A percentile compares a stretch with the other conserved stretches of the same genome.
Evolutionary conservation across 2,797 vertebrate species (phyloP).

Genomic region (Chloroceryle amazona): DNA sequence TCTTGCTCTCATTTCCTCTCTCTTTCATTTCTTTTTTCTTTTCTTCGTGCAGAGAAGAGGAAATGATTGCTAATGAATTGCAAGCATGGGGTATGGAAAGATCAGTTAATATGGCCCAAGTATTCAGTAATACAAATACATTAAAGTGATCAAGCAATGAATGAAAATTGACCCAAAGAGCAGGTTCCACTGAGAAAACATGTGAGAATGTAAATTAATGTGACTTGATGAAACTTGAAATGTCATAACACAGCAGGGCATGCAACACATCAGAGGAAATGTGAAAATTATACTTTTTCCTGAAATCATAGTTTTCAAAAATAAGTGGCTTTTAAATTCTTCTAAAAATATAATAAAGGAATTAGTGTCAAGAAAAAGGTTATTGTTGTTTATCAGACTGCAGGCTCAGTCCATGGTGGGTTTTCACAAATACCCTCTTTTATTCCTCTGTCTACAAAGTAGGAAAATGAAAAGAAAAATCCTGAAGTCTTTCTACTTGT

Average conservation of each 20-base stretch:
- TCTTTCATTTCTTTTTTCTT: slow-evolving; percentile 17
- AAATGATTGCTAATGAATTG: slow-evolving; percentile 67
- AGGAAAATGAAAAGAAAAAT: slow-evolving; percentile 4
- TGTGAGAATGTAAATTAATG: slow-evolving; percentile 51
- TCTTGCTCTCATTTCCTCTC: slow-evolving; percentile 25
- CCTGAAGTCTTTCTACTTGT: not conserved
- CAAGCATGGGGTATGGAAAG: slow-evolving; percentile 51
- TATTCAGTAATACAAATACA: slow-evolving; percentile 32
- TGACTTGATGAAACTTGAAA: slow-evolving; percentile 65
- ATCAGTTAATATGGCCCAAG: slow-evolving; percentile 41
- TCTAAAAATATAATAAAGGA: slow-evolving; percentile 73
- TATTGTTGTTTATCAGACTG: slow-evolving; percentile 69
- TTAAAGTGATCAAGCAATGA: slow-evolving; percentile 58
- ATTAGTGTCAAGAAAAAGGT: slow-evolving; percentile 70
- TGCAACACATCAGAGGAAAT: slow-evolving; percentile 71
- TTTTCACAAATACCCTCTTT: slow-evolving; percentile 48
- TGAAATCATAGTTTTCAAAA: slow-evolving; percentile 54
- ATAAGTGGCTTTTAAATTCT: slow-evolving; percentile 73
- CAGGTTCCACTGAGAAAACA: slow-evolving; percentile 66
- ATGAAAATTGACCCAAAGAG: slow-evolving; percentile 61
- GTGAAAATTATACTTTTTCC: slow-evolving; percentile 78
- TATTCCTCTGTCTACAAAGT: not conserved
- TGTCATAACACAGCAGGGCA: slow-evolving; percentile 76
- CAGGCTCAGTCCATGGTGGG: not conserved
- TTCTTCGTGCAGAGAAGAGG: slow-evolving; percentile 51